Evolutionary conservation across 2,888 invertebrate species (phyloP), one percentile per base, ranked within the genome.

Genomic region (Heliconius hortense): DNA sequence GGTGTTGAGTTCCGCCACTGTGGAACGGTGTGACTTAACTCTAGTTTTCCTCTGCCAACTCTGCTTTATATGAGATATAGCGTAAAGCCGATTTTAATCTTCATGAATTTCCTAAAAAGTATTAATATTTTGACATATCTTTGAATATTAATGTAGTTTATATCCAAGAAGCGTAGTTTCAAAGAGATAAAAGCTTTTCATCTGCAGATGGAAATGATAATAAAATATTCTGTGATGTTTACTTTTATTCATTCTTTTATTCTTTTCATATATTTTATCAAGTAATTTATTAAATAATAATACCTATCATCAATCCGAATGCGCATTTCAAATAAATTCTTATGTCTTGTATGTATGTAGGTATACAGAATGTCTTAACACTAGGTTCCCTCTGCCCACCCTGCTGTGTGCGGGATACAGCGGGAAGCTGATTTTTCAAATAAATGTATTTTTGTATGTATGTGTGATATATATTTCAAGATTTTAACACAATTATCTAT

Each of bases 131-230:
- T 39, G 39, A 64, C 24, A 39, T 39, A 39, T 64, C 7, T 24
- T 43, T 24, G 1, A 3, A 26, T 66, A 66, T 66, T 66, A 39
- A 66, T 24, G 39, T 43, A 43, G 3, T 15, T 43, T 43, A 21
- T 15, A 11, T 66, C 13, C 15, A 43, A 43, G 11, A 66, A 43
- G n/a, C 15, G 7, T 39, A 39, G 39, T 66, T 39, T n/a, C 39
- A 66, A 66, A 66, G 39, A 66, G 60, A 60, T 60, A 24, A 60
- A 60, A 26, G 60, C 11, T 60, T 60, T 60, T 60, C 60, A 60
- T 60, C 15, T 60, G 26, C 11, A 60, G 26, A 26, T 28, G 60
- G 24, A 60, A 60, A 5, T 21, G 15, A 60, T 26, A 60, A 60
- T 24, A 60, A 56, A 56, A n/a, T 56, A 56, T n/a, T 56, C 56